Conservation (phyloP, 1,140 invertebrate genomes). For the Ooceraea biroi region DNA sequence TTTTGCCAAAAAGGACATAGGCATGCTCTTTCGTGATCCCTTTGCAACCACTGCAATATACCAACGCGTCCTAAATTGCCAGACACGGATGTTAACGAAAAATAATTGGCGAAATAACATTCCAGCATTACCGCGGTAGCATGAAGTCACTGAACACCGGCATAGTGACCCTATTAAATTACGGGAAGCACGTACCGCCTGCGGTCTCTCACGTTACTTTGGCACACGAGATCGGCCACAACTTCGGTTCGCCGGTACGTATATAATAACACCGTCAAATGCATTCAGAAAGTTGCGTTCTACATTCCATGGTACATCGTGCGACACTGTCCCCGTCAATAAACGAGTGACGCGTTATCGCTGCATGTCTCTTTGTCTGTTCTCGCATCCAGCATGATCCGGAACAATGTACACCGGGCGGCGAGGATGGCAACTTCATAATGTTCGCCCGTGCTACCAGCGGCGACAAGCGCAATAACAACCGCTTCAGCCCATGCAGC, state of each 20-base stretch:
- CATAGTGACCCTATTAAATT: constrained; percentile 99
- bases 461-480: constrained; percentile 98
- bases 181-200: constrained; percentile 99
- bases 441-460: constrained; percentile 99
- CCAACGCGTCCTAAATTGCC: background rate
- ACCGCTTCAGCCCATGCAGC: constrained; percentile 97
- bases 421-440: constrained; percentile 98
- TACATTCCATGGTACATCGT: background rate
- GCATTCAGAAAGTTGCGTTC: constrained; percentile 8
- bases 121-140: constrained; percentile 96
- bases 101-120: constrained; percentile 67
- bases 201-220: constrained; percentile 99
- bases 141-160: constrained; percentile 99
- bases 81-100: background rate
- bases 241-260: constrained; percentile 98
- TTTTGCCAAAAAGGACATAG: background rate
- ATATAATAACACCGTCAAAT: constrained; percentile 27
- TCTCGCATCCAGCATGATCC: constrained; percentile 95
- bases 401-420: constrained; percentile 95
- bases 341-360: constrained; percentile 22
- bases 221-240: constrained; percentile 99
- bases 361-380: constrained; percentile 48
- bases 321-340: constrained; percentile 46
- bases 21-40: background rate
- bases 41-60: background rate